phyloP scores from a whole-genome alignment of 2,113 vertebrate species.

The Mugil cephalus region DNA sequence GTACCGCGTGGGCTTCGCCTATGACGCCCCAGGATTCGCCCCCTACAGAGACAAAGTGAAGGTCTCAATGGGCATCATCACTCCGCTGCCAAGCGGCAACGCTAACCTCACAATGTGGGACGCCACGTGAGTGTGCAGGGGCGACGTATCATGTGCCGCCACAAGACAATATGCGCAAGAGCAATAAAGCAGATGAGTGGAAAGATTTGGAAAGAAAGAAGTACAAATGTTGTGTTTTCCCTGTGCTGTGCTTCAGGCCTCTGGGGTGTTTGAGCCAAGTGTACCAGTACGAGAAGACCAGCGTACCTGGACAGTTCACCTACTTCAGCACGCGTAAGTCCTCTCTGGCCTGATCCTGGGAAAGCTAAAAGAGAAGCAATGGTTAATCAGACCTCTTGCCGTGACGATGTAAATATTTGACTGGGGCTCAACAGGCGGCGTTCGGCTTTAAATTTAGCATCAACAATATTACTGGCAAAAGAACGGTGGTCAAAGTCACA shows the following conservation, averaged over 20 bases:
- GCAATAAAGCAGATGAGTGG: too few relatives aligned
- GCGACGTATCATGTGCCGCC: background rate
- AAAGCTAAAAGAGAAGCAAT: too few relatives aligned
- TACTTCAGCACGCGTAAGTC: constrained; percentile 86
- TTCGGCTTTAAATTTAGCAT: background rate
- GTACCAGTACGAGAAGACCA: constrained; percentile 81
- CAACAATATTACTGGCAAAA: background rate
- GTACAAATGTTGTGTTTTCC: background rate
- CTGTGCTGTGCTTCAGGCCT: constrained; percentile 65
- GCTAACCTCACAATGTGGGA: constrained; percentile 84
- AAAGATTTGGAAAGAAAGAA: background rate
- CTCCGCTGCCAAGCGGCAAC: constrained; percentile 68
- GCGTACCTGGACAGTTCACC: constrained; percentile 76
- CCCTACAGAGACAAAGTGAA: constrained; percentile 73
- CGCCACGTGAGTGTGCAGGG: constrained; percentile 64
- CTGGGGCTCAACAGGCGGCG: background rate
- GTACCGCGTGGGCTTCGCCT: constrained; percentile 83
- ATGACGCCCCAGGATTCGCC: constrained; percentile 75
- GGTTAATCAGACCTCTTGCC: too few relatives aligned
- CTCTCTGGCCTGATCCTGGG: background rate
- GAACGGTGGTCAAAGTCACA: too few relatives aligned
- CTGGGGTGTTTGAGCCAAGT: constrained; percentile 56
- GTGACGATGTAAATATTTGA: background rate
- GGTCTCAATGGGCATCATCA: constrained; percentile 74
- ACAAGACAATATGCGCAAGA: background rate